These are phyloP conservation scores for Lepeophtheirus salmonis DNA, from an alignment of 1,140 invertebrate genomes.

Conservation along the genomic window DNA sequence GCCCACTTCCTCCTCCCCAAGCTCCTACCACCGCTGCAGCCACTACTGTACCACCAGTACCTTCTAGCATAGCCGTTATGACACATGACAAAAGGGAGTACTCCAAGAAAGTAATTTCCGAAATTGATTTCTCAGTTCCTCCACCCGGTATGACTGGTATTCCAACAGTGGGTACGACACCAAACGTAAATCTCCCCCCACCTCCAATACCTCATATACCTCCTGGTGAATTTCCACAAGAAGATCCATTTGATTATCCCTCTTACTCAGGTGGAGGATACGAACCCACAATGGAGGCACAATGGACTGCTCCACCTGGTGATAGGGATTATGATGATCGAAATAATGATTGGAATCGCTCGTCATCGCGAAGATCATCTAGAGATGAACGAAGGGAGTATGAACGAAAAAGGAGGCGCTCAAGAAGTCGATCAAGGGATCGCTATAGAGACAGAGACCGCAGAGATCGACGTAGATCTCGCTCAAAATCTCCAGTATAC, in stretches of 20 bases:
- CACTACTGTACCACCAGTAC: neutral
- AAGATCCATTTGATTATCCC: neutral
- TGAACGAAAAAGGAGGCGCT: slow-evolving; percentile 1
- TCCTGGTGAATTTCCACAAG: neutral
- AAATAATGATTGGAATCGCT: neutral
- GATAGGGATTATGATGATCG: slow-evolving; percentile 4
- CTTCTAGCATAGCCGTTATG: slow-evolving; percentile 8
- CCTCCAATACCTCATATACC: neutral
- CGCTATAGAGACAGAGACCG: neutral
- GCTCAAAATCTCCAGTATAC: neutral
- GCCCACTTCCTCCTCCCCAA: neutral
- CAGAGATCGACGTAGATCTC: neutral
- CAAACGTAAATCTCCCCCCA: neutral
- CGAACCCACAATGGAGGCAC: slow-evolving; percentile 14
- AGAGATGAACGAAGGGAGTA: neutral
- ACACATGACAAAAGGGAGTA: slow-evolving; percentile 17
- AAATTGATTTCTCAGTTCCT: slow-evolving; percentile 17
- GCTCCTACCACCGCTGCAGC: neutral
- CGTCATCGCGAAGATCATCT: neutral
- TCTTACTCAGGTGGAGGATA: neutral
- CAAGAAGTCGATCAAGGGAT: slow-evolving; percentile 8
- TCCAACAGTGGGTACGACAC: neutral
- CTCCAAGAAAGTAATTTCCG: slow-evolving; percentile 9
- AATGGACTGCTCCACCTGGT: slow-evolving; percentile 12
- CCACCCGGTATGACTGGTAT: slow-evolving; percentile 4